Conservation (phyloP, 2,797 vertebrate species). For the Denticeps clupeoides region DNA sequence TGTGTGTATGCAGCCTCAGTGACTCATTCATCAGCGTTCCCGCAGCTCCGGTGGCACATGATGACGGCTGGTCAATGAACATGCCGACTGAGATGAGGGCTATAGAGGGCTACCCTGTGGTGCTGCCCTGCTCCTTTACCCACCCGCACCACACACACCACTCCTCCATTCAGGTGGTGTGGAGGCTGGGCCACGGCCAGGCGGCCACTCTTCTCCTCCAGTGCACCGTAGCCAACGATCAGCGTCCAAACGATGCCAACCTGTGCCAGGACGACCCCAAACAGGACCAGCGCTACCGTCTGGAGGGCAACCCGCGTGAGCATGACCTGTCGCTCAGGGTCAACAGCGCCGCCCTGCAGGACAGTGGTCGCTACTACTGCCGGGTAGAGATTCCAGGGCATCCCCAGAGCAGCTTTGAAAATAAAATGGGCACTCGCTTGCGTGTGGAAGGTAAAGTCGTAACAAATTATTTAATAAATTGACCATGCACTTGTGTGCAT, state of each 20-base stretch:
- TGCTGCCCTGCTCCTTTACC: slow-evolving; percentile 82
- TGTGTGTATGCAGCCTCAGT: too few species aligned
- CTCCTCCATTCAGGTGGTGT: slow-evolving; percentile 69
- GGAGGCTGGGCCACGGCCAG: slow-evolving; percentile 70
- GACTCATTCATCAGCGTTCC: too few species aligned
- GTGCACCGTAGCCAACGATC: too few species aligned
- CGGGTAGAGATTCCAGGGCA: slow-evolving; percentile 71
- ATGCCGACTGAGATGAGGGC: slow-evolving; percentile 69
- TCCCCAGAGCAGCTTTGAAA: slow-evolving; percentile 68
- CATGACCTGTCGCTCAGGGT: slow-evolving; percentile 83
- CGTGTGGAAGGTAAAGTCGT: slow-evolving; percentile 64
- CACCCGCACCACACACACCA: slow-evolving; percentile 78
- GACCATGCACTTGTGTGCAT: too few species aligned
- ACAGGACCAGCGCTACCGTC: slow-evolving; percentile 74
- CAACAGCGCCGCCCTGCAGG: slow-evolving; percentile 66
- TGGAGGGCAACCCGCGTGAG: slow-evolving; percentile 76
- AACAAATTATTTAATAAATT: not conserved
- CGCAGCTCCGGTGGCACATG: slow-evolving; percentile 32
- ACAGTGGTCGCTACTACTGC: slow-evolving; percentile 81
- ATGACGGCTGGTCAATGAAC: slow-evolving; percentile 74
- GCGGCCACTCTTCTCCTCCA: slow-evolving; percentile 62
- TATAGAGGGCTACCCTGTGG: slow-evolving; percentile 63
- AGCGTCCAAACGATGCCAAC: slow-evolving; percentile 47
- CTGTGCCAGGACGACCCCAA: slow-evolving; percentile 60
- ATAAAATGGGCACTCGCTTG: slow-evolving; percentile 73